Conservation (phyloP, 2,888 invertebrate genomes). For the Plagiodera versicolora region DNA sequence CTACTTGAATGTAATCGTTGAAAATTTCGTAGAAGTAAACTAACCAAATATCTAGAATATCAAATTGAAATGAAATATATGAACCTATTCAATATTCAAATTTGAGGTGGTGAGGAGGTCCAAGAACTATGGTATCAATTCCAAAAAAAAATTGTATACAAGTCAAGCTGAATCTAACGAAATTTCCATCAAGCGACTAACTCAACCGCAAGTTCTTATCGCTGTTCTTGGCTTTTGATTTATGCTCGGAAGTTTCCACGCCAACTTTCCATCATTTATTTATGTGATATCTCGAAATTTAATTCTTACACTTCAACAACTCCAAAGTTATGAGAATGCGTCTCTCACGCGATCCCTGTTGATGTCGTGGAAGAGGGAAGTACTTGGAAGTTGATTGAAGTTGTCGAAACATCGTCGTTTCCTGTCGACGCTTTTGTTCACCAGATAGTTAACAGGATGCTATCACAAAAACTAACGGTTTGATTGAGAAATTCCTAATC, state of each 20-base stretch:
- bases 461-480: too few species aligned
- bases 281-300: slow-evolving; percentile 22
- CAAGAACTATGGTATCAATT: too few species aligned
- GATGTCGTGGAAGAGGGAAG: not conserved
- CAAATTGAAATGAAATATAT: too few species aligned
- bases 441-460: too few species aligned
- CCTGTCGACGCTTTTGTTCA: not conserved
- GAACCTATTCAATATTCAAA: too few species aligned
- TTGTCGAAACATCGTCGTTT: not conserved
- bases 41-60: too few species aligned
- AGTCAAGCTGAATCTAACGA: slow-evolving; percentile 14
- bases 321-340: not conserved
- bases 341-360: not conserved
- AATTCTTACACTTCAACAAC: slow-evolving; percentile 24
- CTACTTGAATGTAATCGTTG: too few species aligned
- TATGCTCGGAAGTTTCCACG: slow-evolving; percentile 23
- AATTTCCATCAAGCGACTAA: slow-evolving; percentile 23
- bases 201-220: slow-evolving; percentile 24
- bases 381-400: not conserved
- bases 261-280: slow-evolving; percentile 27
- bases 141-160: slow-evolving; percentile 19
- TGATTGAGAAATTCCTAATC: too few species aligned
- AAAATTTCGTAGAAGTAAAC: too few species aligned
- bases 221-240: slow-evolving; percentile 19
- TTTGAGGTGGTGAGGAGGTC: too few species aligned